These are phyloP conservation scores for Siderastrea siderea DNA, from an alignment of 92 coral and sea anemone genomes.

Conservation along the genomic window DNA sequence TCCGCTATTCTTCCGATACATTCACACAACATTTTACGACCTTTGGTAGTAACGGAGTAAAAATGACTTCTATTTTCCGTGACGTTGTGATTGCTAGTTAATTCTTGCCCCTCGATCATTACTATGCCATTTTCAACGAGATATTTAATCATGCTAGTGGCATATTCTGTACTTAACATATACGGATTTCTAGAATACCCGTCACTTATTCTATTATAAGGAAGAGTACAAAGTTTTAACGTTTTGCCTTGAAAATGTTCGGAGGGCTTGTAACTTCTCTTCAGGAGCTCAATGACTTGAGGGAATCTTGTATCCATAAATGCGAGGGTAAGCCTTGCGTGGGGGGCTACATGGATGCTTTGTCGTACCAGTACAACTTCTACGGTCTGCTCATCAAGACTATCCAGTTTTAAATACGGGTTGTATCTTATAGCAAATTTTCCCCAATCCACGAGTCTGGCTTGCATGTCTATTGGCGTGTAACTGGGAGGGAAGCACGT, in stretches of 20 bases:
- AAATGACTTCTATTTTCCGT: neutral
- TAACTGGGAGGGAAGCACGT: neutral
- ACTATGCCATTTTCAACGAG: neutral
- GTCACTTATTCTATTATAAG: neutral
- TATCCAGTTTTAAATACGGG: neutral
- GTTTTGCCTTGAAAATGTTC: conserved; percentile 10
- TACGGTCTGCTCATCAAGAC: neutral
- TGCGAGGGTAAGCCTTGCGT: neutral
- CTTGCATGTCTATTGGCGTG: neutral
- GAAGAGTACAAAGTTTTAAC: neutral
- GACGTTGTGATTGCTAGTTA: neutral
- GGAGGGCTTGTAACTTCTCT: neutral
- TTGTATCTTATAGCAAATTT: conserved; percentile 2
- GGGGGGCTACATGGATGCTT: conserved; percentile 2
- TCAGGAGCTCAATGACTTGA: neutral
- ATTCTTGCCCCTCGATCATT: neutral
- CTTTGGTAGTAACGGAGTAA: neutral
- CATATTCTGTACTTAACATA: conserved; percentile 14
- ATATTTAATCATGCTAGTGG: neutral
- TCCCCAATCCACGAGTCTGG: neutral
- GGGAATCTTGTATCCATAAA: neutral
- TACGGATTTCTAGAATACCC: neutral
- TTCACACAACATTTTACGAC: neutral
- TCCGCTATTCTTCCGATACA: neutral
- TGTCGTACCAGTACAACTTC: neutral